phyloP scores from a whole-genome alignment of 2,888 invertebrate species.

The Oasisia sp. region DNA sequence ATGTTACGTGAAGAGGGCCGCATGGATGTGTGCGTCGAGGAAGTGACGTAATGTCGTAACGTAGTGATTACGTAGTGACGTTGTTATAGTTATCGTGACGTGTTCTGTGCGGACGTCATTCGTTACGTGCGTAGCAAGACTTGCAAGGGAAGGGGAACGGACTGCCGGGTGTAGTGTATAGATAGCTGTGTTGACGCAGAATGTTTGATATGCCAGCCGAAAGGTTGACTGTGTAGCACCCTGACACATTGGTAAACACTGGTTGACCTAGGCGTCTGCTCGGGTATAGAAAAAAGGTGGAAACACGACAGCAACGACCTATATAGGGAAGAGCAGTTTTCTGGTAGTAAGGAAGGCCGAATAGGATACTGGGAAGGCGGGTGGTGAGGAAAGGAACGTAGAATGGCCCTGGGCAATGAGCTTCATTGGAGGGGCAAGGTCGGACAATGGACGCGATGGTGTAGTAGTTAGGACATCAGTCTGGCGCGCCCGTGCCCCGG shows the following conservation, averaged over 20 bases:
- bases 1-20: not conserved
- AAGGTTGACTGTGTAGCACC: not conserved
- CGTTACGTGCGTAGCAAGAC: not conserved
- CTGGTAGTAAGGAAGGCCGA: not conserved
- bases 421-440: not conserved
- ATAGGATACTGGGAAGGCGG: not conserved
- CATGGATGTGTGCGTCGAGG: not conserved
- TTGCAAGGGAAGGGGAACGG: not conserved
- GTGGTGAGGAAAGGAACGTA: not conserved
- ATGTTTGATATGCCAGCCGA: not conserved
- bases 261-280: not conserved
- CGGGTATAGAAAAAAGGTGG: not conserved
- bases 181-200: not conserved
- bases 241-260: not conserved
- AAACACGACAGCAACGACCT: not conserved
- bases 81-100: conserved; percentile 5
- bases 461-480: not conserved
- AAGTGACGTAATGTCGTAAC: not conserved
- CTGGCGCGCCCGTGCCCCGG: too few species aligned
- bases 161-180: not conserved
- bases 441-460: not conserved
- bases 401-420: not conserved
- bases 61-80: not conserved
- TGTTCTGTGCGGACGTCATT: not conserved
- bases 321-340: not conserved